Evolutionary conservation across 2,113 vertebrate genomes (phyloP).

Genomic region (Ptilorrhoa leucosticta): DNA sequence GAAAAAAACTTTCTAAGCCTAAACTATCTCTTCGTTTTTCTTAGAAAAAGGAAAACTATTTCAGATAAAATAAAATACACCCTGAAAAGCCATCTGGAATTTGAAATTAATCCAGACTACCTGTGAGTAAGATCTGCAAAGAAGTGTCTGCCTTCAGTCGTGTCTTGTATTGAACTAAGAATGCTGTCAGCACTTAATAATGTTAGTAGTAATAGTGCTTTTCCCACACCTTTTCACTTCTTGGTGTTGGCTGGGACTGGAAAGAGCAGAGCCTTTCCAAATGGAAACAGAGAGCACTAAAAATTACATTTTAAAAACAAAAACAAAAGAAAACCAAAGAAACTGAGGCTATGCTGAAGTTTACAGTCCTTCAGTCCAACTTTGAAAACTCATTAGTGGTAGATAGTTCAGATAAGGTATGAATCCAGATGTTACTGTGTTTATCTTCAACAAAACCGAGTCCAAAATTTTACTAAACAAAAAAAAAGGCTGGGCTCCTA

Average conservation of each 20-base stretch:
- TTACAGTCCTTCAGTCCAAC: constrained; percentile 17
- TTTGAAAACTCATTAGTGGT: constrained; percentile 24
- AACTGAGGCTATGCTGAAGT: not conserved
- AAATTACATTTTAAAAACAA: constrained; percentile 23
- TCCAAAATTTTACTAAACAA: constrained; percentile 5
- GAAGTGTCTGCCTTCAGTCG: not conserved
- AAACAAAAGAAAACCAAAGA: constrained; percentile 20
- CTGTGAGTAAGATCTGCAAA: not conserved
- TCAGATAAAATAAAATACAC: not conserved
- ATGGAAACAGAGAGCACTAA: constrained; percentile 1
- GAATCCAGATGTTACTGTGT: constrained; percentile 56
- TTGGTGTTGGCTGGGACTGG: not conserved
- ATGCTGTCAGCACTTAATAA: constrained; percentile 39
- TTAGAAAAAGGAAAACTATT: not conserved
- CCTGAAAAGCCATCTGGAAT: constrained; percentile 6
- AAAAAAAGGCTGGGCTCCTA: not conserved
- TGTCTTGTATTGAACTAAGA: not conserved
- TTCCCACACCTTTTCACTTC: constrained; percentile 29
- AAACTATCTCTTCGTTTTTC: not conserved
- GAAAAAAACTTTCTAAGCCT: not conserved
- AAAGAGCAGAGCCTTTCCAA: constrained; percentile 26
- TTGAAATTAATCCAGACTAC: constrained; percentile 18
- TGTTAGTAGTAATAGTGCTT: constrained; percentile 2
- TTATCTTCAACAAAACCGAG: not conserved
- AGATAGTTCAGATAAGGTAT: constrained; percentile 54